Base-by-base conservation (phyloP, 2,888 invertebrate genomes). In the Ophraella communa region DNA sequence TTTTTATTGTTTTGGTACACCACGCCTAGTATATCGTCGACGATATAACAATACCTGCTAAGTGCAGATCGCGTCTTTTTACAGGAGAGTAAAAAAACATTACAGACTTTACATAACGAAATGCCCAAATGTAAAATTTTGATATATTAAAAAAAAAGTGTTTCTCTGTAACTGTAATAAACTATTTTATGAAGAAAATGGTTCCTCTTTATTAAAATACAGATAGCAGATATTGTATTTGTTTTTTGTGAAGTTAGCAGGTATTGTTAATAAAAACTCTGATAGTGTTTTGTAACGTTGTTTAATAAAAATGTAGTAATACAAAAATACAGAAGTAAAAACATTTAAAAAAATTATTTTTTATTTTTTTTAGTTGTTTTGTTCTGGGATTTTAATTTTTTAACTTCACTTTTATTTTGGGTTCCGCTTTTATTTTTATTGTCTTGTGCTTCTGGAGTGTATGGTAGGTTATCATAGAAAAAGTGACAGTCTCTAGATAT, bases 401-500 rank as follows among this genome's bases (percentile, higher is more conserved):
- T 27, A 10, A n/a, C n/a, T 10, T 27, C 27, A 27, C 27, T 7
- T 7, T 27, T 10, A 27, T 27, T 27, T n/a, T n/a, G n/a, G n/a
- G n/a, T 27, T 27, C 27, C 27, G 27, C 27, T n/a, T 8, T 27
- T 2, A 27, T 27, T 27, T 33, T n/a, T 4, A 4, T n/a, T n/a
- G 4, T n/a, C n/a, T n/a, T 11, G 33, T 33, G 4, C n/a, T n/a
- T 33, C 4, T n/a, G n/a, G n/a, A 33, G n/a, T 10, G n/a, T n/a
- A n/a, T n/a, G n/a, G 11, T n/a, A 33, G 11, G n/a, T 4, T 10
- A 11, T 33, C 33, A 33, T 33, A 33, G 27, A 65, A 65, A 17
- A 17, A n/a, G 14, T 65, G 65, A 20, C 65, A 65, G 17, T 65
- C 66, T 44, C 11, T 30, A 2, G 53, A 35, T 23, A 65, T 51